These are phyloP conservation scores for Stigmatopora argus DNA, from an alignment of 2,113 vertebrate genomes.

Conservation along the genomic window DNA sequence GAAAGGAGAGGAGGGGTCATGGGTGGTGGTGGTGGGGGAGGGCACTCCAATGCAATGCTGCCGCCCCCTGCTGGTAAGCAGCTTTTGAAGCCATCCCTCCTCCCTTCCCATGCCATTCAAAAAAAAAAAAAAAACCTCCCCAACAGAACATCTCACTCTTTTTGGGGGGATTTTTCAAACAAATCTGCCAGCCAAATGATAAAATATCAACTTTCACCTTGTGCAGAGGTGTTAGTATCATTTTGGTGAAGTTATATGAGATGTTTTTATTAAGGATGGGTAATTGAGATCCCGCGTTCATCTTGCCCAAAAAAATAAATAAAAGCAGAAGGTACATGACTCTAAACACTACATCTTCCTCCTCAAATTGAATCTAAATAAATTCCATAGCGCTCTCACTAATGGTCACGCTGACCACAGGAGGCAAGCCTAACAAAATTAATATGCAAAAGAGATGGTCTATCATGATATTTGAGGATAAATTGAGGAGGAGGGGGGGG, in stretches of 20 bases:
- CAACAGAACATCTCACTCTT: conserved; percentile 41
- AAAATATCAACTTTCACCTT: conserved; percentile 59
- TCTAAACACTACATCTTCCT: conserved; percentile 28
- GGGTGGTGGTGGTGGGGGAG: conserved; percentile 32
- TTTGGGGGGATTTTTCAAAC: conserved; percentile 13
- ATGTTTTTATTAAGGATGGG: not conserved
- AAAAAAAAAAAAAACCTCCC: conserved; percentile 38
- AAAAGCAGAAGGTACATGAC: conserved; percentile 37
- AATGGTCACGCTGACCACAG: conserved; percentile 86
- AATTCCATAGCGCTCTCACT: conserved; percentile 72
- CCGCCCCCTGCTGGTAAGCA: conserved; percentile 81
- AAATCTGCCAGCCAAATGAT: conserved; percentile 40
- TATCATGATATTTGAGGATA: conserved; percentile 95
- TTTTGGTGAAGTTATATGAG: conserved; percentile 30
- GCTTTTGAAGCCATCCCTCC: conserved; percentile 69
- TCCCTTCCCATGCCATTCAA: conserved; percentile 60
- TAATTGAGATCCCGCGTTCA: conserved; percentile 10
- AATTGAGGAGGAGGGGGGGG: conserved; percentile 60
- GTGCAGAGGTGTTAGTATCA: conserved; percentile 22
- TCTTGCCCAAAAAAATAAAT: conserved; percentile 12
- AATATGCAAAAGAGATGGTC: conserved; percentile 97
- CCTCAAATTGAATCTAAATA: conserved; percentile 58
- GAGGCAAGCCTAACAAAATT: conserved; percentile 99
- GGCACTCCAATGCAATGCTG: conserved; percentile 73
- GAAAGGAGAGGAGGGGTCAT: conserved; percentile 51